Evolutionary conservation across 2,797 vertebrate species (phyloP), one percentile per base, ranked within the genome.

Genomic region (Hemibagrus guttatus): DNA sequence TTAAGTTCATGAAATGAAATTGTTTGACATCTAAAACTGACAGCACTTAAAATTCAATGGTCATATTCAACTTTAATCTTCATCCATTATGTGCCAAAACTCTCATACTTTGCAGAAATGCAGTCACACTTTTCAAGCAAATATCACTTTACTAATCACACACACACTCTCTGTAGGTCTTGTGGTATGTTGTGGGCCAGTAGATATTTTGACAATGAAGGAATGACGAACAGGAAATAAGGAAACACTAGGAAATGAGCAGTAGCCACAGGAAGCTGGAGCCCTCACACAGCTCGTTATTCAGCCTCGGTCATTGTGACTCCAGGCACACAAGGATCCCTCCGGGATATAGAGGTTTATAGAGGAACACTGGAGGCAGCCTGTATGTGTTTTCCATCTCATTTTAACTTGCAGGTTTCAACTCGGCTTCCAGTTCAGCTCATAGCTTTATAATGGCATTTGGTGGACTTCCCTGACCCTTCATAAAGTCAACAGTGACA

Each of bases 291-390:
- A 87, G 82, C 86, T 89, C 52, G 81, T 86, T 92, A 92, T 90
- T 93, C 90, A 88, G 89, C 86, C 88, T 74, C 79, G 88, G 84
- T 89, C 89, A 91, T 91, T 92, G 84, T 85, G 66, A 88, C 79
- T 83, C 88, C 84, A 84, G 87, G 83, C 78, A 84, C 83, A 88
- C 68, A 86, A 66, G 58, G 81, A 84, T 88, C 84, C 79, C 89
- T 82, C 26, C 79, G 87, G 90, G 87, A 91, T 89, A 86, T 84
- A 92, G 72, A 89, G 91, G 88, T 90, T 90, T 88, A 83, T 86
- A 84, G 58, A 63, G 83, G 58, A 84, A 84, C 83, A 63, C 61
- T 84, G 81, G 83, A 87, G 83, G 64, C 56, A 87, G 66, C 83
- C 71, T 86, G 84, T 84, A 89, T 89, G 91, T 89, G 88, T 84